Conservation (phyloP, 2,888 invertebrate genomes). For the Sipha maydis region DNA sequence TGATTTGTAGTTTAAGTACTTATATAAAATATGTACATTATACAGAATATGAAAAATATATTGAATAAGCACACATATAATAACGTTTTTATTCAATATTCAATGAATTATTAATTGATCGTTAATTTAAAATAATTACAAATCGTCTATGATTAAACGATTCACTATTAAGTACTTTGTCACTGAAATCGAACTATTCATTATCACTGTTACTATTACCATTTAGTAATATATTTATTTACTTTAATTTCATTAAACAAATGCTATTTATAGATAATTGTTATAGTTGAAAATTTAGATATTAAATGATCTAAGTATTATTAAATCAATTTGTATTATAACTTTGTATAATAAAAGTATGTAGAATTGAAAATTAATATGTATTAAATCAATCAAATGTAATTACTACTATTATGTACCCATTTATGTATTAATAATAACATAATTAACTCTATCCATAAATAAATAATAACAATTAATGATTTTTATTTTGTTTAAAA, state of each 20-base stretch:
- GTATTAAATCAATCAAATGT: neutral
- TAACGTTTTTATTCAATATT: neutral
- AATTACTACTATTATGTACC: neutral
- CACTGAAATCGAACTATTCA: constrained; percentile 20
- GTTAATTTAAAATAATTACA: neutral
- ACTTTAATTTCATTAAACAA: constrained; percentile 22
- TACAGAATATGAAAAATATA: neutral
- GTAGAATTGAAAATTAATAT: neutral
- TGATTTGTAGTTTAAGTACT: too few relatives aligned
- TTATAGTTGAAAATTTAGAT: neutral
- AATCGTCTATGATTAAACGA: neutral
- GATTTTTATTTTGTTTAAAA: neutral
- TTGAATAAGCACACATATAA: neutral
- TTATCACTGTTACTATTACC: constrained; percentile 29
- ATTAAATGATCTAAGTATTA: neutral
- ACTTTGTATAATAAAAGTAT: neutral
- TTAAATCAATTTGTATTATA: neutral
- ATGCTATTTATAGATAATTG: constrained; percentile 28
- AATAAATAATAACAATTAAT: neutral
- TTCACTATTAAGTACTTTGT: constrained; percentile 10
- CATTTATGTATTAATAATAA: neutral
- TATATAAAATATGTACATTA: neutral
- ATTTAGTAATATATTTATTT: constrained; percentile 29
- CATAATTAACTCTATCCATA: neutral
- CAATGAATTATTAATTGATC: neutral